Evolutionary conservation across 2,888 invertebrate species (phyloP), one percentile per base, ranked within the genome.

Genomic region (Acleris laterana): DNA sequence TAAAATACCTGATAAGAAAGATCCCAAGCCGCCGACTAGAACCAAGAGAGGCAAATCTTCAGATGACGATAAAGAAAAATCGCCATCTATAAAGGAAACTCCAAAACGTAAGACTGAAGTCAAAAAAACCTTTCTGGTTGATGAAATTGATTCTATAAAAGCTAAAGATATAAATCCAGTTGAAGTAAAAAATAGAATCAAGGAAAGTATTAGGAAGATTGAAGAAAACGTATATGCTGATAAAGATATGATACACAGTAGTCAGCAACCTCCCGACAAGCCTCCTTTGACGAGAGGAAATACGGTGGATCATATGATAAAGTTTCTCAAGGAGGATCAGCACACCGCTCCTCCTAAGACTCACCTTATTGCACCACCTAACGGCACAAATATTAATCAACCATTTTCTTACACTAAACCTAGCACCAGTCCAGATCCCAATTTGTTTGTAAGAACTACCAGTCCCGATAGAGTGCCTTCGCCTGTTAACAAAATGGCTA

Each of bases 331-430:
- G 70, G 95, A 95, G 85, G 96, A 96, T 74, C 95, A 95, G 73
- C 92, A 94, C 58, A 94, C 95, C 11, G 94, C 95, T 1, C 95
- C 95, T 53, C 95, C 96, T 1, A 95, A 94, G 76, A 85, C 94
- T 42, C 94, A 94, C 77, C 89, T 95, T 82, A 93, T 95, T 63
- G 90, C 94, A 19, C 94, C 95, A 28, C 88, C 94, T 58, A 94
- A 94, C 71, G 94, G 95, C 51, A 94, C 94, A 72, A 96, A 96
- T 79, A 94, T 94, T 72, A 96, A 96, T 79, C 95, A 96, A 79
- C 97, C 96, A 38, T 97, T 97, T 85, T 97, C 97, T 0, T 97
- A 97, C 76, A 96, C 96, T 4, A 93, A 94, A 74, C 94, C 94
- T 7, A 94, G 94, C 77, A 92, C 93, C 3, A 93, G 89, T 76